Base-by-base conservation (phyloP, 2,888 invertebrate genomes). In the Nesidiocoris tenuis region DNA sequence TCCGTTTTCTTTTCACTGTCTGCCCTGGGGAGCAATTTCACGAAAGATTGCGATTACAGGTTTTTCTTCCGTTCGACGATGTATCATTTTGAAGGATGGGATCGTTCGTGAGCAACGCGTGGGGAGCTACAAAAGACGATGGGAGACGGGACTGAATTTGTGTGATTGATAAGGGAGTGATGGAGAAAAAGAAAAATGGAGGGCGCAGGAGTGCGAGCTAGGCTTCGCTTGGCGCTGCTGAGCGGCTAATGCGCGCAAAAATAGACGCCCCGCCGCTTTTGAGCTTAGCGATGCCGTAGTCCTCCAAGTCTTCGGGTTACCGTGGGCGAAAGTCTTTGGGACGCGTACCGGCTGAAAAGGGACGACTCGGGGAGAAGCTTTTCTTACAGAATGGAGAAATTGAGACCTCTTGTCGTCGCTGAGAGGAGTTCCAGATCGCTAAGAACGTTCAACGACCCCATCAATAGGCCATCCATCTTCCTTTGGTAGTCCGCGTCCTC, bases 351-450 rank as follows among this genome's bases (percentile, higher is more conserved):
- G 39, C 5, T 39, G 39, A 39, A 7, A 39, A 12, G 39, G 16
- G 16, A 25, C 16, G 12, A n/a, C 18, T 24, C 17, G 64, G n/a
- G 19, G 23, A 12, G 24, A 23, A 23, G 68, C 56, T 68, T 68
- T 68, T 68, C 68, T 68, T 68, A 57, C 39, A 39, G 68, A 68
- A 68, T 68, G 17, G 68, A 12, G 68, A 68, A 68, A 68, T 68
- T 68, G 68, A 68, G 68, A 56, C 68, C 57, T 68, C 66, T 66
- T 66, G 66, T 22, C 25, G 54, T 12, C 19, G 68, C 23, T 57
- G 59, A 18, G 59, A 68, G 12, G 39, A 39, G 39, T 39, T 3
- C 39, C 3, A 39, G 39, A 39, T 39, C 39, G 68, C 57, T 3
- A 57, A 19, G 68, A 39, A 57, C 68, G 68, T 57, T 68, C 68